Base-by-base conservation (phyloP, 2,888 invertebrate genomes). In the Xanthorhoe spadicearia region DNA sequence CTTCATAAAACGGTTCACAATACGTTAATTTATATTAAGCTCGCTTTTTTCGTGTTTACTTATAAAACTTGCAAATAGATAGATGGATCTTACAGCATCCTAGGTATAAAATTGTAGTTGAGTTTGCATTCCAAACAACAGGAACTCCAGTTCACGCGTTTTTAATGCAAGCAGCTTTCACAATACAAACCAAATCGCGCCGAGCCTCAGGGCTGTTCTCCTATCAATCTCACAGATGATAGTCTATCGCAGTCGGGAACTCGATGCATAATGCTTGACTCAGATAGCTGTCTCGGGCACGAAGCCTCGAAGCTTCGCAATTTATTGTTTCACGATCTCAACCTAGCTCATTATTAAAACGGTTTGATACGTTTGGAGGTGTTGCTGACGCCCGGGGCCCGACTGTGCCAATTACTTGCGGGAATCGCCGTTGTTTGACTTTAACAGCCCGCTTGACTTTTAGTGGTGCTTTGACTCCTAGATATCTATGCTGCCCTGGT, bases 311-410 rank as follows among this genome's bases (percentile, higher is more conserved):
- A 93, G 93, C 89, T 88, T 92, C 84, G 92, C 92, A 93, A 92
- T 93, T 93, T 93, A 93, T 93, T 92, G 93, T 93, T 93, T 92
- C 93, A 93, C 92, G 93, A 93, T 93, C 90, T 90, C 88, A 83
- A 84, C 83, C 86, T 77, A 85, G 90, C 90, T 93, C 92, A 92
- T 93, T 93, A 93, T 93, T 93, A 93, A 93, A 93, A 92, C 92
- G 90, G 92, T 92, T 90, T 90, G 92, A 90, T 92, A 90, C 90
- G 90, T 90, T 86, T 80, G 83, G 88, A 93, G 93, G 93, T 93
- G 93, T 93, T 92, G 90, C 89, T 88, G 87, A 86, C 83, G 92
- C 93, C 92, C 65, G 82, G 69, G 92, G 92, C 89, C 74, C 76
- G 78, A 81, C 84, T 78, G 83, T 84, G 88, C 90, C 92, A 93